A percentile compares a stretch with the other conserved stretches of the same genome.
Evolutionary conservation across 2,888 invertebrate genomes (phyloP).

Genomic region (Dryobotodes eremita): DNA sequence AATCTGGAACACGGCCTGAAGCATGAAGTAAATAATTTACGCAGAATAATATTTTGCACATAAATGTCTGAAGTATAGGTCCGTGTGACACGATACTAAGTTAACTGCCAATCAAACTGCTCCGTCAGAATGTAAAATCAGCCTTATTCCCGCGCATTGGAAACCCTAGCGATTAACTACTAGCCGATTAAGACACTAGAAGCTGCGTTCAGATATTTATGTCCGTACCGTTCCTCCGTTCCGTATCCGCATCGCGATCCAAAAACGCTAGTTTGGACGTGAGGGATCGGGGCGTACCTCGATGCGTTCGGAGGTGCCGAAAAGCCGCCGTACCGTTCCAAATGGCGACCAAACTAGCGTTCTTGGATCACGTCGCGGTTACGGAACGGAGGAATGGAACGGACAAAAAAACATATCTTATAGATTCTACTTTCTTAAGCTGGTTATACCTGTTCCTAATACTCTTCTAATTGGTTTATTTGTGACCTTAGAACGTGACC

Average conservation of each 20-base stretch:
- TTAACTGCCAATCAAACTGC: background rate
- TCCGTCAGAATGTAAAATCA: background rate
- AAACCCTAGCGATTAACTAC: background rate
- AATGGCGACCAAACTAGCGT: no score
- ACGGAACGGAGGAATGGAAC: no score
- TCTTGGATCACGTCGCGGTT: no score
- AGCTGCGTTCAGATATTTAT: background rate
- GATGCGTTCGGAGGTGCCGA: no score
- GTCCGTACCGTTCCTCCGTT: no score
- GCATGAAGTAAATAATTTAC: background rate
- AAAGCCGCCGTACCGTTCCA: no score
- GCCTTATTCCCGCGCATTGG: background rate
- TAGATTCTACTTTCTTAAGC: background rate
- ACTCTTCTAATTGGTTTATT: background rate
- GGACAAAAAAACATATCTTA: no score
- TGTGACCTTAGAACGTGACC: constrained; percentile 89
- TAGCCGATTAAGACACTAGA: background rate
- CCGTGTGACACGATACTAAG: background rate
- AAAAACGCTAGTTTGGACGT: no score
- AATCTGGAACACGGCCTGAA: background rate
- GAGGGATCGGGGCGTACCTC: no score
- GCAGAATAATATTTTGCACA: background rate
- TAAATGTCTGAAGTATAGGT: background rate
- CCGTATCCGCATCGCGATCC: no score
- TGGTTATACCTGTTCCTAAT: background rate